Evolutionary conservation across 2,113 vertebrate genomes (phyloP), one percentile per base, ranked within the genome.

Genomic region (Galemys pyrenaicus): DNA sequence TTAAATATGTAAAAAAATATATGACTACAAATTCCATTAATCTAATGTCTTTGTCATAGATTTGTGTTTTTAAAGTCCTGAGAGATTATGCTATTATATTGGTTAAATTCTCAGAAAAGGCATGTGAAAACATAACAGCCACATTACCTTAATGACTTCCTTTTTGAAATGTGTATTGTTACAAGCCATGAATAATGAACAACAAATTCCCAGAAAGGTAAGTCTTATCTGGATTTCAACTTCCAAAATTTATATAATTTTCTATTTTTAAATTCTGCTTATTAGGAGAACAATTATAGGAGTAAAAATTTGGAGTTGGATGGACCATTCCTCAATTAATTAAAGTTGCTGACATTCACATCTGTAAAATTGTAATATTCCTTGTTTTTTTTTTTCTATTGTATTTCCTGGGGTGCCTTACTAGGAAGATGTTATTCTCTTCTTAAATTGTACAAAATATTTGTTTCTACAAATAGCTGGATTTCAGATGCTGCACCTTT

Each of bases 1-100:
- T 98, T 97, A 96, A 94, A 97, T 96, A 98, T 97, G 95, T 97
- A 96, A 97, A 95, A n/a, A 98, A 98, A 96, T 97, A 97, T 68
- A 96, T 96, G 95, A 97, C 98, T 98, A 98, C 39, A 83, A 96
- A 97, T 97, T 98, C 97, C 96, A 96, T 96, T 92, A 97, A 91
- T 98, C 96, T 97, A 44, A 87, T 89, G 92, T 97, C 92, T 96
- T 98, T 98, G 97, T 97, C 97, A 96, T 81, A 49, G 91, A 81
- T 94, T 96, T 97, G 70, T 91, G 37, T 94, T 97, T 97, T 94
- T 97, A 89, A 95, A 97, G 92, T 97, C 97, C 94, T 89, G 94
- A 87, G 98, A 98, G 97, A 98, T 98, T 97, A 98, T 97, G 94
- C 67, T 84, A 89, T 97, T 97, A 93, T 97, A 94, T 95, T 97